Percentiles rank a stretch among this genome's conserved stretches.
Evolutionary conservation across 2,797 vertebrate species (phyloP).

Genomic region (Lophius americanus): DNA sequence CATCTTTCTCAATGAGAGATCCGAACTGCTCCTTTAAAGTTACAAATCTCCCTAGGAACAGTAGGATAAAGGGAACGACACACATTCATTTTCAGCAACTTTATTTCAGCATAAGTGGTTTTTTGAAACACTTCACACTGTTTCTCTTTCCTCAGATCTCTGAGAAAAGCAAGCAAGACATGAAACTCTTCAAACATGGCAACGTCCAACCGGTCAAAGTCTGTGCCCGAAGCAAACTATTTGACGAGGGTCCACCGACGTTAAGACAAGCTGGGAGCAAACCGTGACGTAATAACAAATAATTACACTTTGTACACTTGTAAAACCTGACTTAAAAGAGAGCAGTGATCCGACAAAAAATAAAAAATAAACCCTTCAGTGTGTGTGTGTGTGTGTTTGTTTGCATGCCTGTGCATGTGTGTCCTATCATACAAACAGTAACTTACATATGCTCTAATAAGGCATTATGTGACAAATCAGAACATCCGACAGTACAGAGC

Average conservation of each 20-base stretch:
- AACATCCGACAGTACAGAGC: constrained; percentile 45
- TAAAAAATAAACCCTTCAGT: constrained; percentile 23
- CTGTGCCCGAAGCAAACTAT: constrained; percentile 72
- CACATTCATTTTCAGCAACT: constrained; percentile 67
- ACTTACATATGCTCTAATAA: constrained; percentile 74
- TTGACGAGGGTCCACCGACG: constrained; percentile 63
- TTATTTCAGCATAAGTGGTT: constrained; percentile 84
- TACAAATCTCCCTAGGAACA: no score
- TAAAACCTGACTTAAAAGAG: constrained; percentile 67
- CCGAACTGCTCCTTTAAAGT: no score
- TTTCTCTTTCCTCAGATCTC: constrained; percentile 70
- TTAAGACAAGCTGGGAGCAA: constrained; percentile 66
- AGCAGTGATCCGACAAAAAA: constrained; percentile 68
- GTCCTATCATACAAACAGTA: constrained; percentile 60
- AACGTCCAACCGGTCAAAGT: constrained; percentile 54
- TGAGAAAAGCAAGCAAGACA: constrained; percentile 73
- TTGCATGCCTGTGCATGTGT: constrained; percentile 50
- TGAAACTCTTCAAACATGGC: constrained; percentile 66
- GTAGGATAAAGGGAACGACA: no score
- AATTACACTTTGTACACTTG: constrained; percentile 69
- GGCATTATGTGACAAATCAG: constrained; percentile 76
- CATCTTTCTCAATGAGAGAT: no score
- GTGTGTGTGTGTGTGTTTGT: constrained; percentile 24
- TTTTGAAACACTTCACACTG: constrained; percentile 78
- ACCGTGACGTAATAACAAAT: constrained; percentile 62